phyloP scores from a whole-genome alignment of 2,797 vertebrate genomes.

The Coilia nasus region DNA sequence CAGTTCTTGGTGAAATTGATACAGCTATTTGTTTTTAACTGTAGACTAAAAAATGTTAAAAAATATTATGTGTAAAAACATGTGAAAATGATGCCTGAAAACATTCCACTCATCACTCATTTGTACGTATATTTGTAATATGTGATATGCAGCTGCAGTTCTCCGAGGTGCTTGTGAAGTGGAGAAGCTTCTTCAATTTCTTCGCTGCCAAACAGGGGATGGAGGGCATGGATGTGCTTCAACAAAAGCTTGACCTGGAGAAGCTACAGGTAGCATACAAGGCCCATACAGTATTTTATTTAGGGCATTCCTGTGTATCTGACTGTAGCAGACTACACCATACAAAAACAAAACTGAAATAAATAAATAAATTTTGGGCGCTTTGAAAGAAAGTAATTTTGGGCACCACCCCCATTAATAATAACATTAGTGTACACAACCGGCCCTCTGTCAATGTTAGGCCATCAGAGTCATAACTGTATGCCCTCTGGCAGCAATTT shows the following conservation, averaged over 20 bases:
- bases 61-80: no score
- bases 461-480: no score
- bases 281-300: background rate
- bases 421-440: no score
- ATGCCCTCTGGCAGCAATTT: no score
- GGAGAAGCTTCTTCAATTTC: conserved; percentile 85
- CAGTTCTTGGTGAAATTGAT: conserved; percentile 86
- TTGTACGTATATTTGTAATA: no score
- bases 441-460: no score
- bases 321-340: background rate
- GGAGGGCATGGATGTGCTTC: conserved; percentile 67
- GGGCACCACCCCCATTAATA: no score
- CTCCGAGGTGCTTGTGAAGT: conserved; percentile 89
- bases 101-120: background rate
- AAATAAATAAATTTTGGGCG: no score
- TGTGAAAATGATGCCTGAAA: background rate
- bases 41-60: no score
- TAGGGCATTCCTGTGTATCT: background rate
- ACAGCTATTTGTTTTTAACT: no score
- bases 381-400: no score
- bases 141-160: conserved; percentile 78
- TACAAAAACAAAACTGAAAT: no score
- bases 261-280: conserved; percentile 80
- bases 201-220: conserved; percentile 83
- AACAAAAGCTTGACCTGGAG: conserved; percentile 81